phyloP scores from a whole-genome alignment of 1,140 invertebrate genomes.

The Pollicipes pollicipes region DNA sequence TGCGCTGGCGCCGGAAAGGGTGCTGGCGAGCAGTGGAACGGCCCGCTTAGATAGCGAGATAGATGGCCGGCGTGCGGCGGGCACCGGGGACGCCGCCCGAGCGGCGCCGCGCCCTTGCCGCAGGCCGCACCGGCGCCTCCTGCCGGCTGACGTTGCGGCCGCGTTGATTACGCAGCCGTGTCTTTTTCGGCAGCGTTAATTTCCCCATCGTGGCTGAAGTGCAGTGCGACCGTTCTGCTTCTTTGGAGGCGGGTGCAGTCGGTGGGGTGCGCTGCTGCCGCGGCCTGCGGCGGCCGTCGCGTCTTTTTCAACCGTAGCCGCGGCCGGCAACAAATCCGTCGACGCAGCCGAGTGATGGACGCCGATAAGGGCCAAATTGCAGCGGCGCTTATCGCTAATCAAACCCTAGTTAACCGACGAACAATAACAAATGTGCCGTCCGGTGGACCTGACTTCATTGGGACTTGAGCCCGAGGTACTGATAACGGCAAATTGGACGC shows the following conservation, averaged over 20 bases:
- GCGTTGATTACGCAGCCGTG: too few species aligned
- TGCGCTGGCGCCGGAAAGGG: not conserved
- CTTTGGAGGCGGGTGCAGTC: too few species aligned
- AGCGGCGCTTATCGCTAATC: not conserved
- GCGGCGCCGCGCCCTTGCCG: too few species aligned
- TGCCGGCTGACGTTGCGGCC: too few species aligned
- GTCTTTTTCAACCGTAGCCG: not conserved
- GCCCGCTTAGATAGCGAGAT: too few species aligned
- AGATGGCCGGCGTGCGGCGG: not conserved
- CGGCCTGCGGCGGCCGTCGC: too few species aligned
- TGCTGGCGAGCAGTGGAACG: not conserved
- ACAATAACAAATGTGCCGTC: not conserved
- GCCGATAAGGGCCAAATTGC: not conserved
- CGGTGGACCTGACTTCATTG: not conserved
- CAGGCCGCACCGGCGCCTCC: too few species aligned
- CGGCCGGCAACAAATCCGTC: not conserved
- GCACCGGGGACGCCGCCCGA: too few species aligned
- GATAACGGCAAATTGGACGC: slow-evolving; percentile 1
- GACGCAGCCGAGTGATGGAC: not conserved
- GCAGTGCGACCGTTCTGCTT: too few species aligned
- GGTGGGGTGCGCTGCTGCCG: too few species aligned
- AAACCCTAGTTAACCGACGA: not conserved
- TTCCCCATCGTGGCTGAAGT: too few species aligned
- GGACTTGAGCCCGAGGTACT: not conserved
- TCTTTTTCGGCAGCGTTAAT: too few species aligned